Conservation (phyloP, 2,113 vertebrate genomes). For the Muntiacus muntjak region DNA sequence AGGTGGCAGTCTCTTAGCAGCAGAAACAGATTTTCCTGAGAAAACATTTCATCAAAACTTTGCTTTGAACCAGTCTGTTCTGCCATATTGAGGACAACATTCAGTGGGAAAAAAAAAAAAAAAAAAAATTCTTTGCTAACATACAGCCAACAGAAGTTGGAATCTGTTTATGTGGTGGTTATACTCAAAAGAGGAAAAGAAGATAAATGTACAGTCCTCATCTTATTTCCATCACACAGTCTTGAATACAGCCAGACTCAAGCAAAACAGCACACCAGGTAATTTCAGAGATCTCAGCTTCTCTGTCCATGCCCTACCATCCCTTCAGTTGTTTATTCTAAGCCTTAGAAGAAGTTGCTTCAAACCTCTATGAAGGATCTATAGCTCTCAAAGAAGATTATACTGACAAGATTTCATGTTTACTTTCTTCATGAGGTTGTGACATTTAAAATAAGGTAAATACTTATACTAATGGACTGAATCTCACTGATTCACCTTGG, state of each 20-base stretch:
- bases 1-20: slow-evolving; percentile 58
- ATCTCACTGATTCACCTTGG: not conserved
- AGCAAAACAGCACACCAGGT: not conserved
- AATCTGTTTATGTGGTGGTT: not conserved
- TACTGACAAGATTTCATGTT: not conserved
- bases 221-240: not conserved
- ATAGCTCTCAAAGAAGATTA: not conserved
- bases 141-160: not conserved
- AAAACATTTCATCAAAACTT: slow-evolving; percentile 67
- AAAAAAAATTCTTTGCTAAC: slow-evolving; percentile 9
- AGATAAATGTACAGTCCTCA: not conserved
- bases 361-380: not conserved
- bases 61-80: slow-evolving; percentile 59
- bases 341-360: not conserved
- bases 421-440: not conserved
- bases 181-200: not conserved
- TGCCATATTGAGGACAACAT: slow-evolving; percentile 46
- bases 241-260: not conserved
- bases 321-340: not conserved
- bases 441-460: not conserved
- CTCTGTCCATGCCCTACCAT: not conserved
- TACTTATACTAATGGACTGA: not conserved
- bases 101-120: not conserved
- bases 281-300: not conserved
- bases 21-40: slow-evolving; percentile 69